A percentile compares a stretch with the other conserved stretches of the same genome.
Evolutionary conservation across 2,113 vertebrate genomes (phyloP).

Genomic region (Varanus komodoensis): DNA sequence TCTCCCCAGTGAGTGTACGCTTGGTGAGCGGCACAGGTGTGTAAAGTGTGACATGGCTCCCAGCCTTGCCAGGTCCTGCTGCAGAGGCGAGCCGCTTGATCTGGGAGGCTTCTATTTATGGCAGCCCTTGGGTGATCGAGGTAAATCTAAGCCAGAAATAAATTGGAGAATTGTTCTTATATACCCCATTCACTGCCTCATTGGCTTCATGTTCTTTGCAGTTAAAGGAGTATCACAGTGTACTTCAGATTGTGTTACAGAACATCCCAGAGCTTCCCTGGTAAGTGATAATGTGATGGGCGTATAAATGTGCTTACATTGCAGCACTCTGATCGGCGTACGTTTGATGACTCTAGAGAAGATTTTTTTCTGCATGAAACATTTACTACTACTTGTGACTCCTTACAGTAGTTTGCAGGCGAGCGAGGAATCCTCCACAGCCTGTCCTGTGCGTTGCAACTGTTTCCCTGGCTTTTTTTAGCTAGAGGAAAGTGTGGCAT

Average conservation of each 20-base stretch:
- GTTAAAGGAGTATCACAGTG: conserved; percentile 16
- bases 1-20: neutral
- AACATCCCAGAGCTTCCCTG: conserved; percentile 13
- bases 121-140: neutral
- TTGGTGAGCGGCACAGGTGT: neutral
- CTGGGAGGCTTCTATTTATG: neutral
- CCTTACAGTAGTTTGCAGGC: too few species aligned
- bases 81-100: neutral
- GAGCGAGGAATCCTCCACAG: too few species aligned
- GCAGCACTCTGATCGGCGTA: neutral
- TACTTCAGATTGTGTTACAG: conserved; percentile 25
- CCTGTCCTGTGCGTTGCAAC: too few species aligned
- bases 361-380: too few species aligned
- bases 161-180: neutral
- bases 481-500: too few species aligned
- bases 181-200: neutral
- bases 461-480: too few species aligned
- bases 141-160: neutral
- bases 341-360: neutral
- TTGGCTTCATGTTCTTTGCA: neutral
- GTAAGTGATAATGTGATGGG: neutral
- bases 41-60: neutral
- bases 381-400: too few species aligned
- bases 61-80: neutral
- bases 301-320: neutral